Percentiles rank a stretch among this genome's conserved stretches.
Conservation (phyloP, 2,888 invertebrate genomes). For the Clepsis dumicolana region DNA sequence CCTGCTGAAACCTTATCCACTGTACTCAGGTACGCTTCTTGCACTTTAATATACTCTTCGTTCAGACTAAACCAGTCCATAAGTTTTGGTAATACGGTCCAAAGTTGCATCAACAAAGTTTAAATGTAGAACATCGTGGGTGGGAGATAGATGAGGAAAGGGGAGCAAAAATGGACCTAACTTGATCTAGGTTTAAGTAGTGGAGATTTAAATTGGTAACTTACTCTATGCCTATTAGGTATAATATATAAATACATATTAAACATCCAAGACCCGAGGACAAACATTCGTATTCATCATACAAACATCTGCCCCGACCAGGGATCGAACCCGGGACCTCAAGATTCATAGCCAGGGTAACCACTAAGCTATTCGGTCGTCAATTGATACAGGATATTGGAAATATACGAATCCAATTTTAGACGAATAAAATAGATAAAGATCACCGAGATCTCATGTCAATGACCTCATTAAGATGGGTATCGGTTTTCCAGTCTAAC, state of each 20-base stretch:
- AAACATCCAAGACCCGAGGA: too few relatives aligned
- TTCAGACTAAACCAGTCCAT: constrained; percentile 3
- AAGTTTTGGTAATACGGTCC: not conserved
- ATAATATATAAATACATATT: too few relatives aligned
- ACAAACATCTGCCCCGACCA: too few relatives aligned
- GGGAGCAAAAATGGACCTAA: constrained; percentile 59
- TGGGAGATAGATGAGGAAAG: constrained; percentile 55
- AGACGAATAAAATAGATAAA: constrained; percentile 36
- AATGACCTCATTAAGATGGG: constrained; percentile 23
- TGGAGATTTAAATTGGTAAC: constrained; percentile 52
- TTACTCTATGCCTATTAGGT: too few relatives aligned
- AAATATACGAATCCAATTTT: too few relatives aligned
- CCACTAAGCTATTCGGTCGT: too few relatives aligned
- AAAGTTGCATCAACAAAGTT: constrained; percentile 35
- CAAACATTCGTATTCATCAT: too few relatives aligned
- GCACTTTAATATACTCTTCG: constrained; percentile 34
- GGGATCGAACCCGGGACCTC: too few relatives aligned
- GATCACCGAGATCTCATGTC: not conserved
- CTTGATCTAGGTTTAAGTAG: constrained; percentile 59
- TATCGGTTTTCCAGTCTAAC: constrained; percentile 22
- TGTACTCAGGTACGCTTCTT: constrained; percentile 37
- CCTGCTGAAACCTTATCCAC: constrained; percentile 16
- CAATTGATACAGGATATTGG: too few relatives aligned
- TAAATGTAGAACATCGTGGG: constrained; percentile 48
- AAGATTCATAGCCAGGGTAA: too few relatives aligned